Base-by-base conservation (phyloP, 2,888 invertebrate species). In the Dynastes tityus region DNA sequence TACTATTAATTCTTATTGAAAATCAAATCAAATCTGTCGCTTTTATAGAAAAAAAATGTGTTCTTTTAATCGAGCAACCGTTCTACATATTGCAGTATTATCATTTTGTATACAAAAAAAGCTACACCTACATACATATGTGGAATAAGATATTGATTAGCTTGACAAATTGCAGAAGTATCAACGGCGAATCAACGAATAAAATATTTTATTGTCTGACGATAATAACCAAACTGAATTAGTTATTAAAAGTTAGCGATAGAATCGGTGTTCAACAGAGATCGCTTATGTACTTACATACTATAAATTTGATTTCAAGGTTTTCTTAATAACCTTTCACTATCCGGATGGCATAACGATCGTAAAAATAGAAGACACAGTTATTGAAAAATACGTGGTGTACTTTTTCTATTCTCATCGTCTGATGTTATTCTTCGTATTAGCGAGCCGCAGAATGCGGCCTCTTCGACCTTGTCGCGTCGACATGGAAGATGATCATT, bases 371-470 rank as follows among this genome's bases (percentile, higher is more conserved):
- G 55, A 71, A 71, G 71, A 71, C 71, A 71, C 55, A 71, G 71
- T 73, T 73, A 73, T 40, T 73, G 58, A 73, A 71, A 68, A 73
- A 63, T 63, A n/a, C 29, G 63, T 58, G 40, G 16, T 16, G 73
- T 73, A 73, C 58, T 73, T 73, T 73, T 73, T 73, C 73, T 73
- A 58, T 73, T 73, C 58, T 58, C 73, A 58, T 73, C 73, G 51
- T 37, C 13, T 45, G 37, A 58, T 71, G 71, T 2, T n/a, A 32
- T 55, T 73, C 73, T 73, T 73, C 58, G 58, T 73, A 73, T 53
- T 9, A 51, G 70, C 27, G n/a, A 53, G 22, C 73, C 73, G 58
- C 58, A 73, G 73, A 73, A 58, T 58, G 58, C 40, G 58, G 40
- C 58, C 58, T 73, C 58, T 11, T 40, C 40, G 61, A 70, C 70